Evolutionary conservation across 2,113 vertebrate genomes (phyloP).

Genomic region (Dascyllus trimaculatus): DNA sequence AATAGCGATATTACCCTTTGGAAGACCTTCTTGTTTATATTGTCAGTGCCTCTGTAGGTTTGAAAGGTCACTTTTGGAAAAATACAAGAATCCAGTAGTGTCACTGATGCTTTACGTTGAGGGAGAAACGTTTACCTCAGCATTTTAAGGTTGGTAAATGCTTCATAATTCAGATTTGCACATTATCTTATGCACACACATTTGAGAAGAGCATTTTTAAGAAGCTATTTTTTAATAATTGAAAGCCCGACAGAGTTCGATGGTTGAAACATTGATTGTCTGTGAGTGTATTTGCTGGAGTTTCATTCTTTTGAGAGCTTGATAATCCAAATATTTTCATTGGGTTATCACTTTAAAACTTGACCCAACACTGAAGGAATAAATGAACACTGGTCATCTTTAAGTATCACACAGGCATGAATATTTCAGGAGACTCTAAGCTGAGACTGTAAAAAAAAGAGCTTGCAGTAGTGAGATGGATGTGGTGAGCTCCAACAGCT

Average conservation of each 20-base stretch:
- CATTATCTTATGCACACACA: background rate
- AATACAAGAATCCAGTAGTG: background rate
- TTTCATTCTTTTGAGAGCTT: background rate
- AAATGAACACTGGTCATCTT: slow-evolving; percentile 31
- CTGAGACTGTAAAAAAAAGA: slow-evolving; percentile 50
- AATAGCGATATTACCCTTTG: background rate
- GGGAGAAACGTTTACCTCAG: background rate
- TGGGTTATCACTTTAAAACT: slow-evolving; percentile 8
- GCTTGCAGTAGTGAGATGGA: slow-evolving; percentile 12
- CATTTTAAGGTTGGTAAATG: background rate
- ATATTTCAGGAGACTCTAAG: slow-evolving; percentile 58
- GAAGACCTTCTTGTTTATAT: background rate
- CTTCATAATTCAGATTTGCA: background rate
- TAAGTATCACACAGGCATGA: slow-evolving; percentile 44
- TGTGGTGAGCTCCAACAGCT: background rate
- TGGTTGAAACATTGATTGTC: background rate
- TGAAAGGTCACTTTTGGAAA: background rate
- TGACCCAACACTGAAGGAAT: background rate
- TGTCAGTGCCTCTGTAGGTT: background rate
- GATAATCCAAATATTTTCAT: background rate
- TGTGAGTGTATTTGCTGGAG: too few species aligned
- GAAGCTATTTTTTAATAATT: too few species aligned
- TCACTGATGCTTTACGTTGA: background rate
- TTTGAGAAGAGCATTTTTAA: too few species aligned
- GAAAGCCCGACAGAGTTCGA: background rate